Percentiles rank a stretch among this genome's conserved stretches.
These are phyloP conservation scores for Galerucella nymphaeae DNA, from an alignment of 2,888 invertebrate species.

Conservation along the genomic window DNA sequence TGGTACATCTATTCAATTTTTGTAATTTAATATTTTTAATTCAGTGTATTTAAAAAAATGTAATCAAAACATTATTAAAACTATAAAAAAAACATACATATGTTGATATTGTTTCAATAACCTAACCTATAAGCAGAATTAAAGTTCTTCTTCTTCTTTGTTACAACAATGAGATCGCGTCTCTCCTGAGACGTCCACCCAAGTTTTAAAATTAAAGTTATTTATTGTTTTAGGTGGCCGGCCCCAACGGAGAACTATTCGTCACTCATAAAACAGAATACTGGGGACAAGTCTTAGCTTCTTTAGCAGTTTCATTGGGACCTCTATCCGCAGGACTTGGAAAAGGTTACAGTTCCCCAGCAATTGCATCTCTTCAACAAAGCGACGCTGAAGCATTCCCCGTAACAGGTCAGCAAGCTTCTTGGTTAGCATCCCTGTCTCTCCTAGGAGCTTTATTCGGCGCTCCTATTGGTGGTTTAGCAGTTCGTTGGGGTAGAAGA, in stretches of 20 bases:
- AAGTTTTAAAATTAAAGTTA: not conserved
- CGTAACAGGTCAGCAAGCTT: conserved; percentile 79
- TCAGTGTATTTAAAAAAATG: too few relatives aligned
- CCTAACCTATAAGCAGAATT: too few relatives aligned
- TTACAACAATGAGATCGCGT: too few relatives aligned
- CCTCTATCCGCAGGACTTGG: conserved; percentile 83
- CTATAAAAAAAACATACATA: too few relatives aligned
- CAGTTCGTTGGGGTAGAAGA: conserved; percentile 79
- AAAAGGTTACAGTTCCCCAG: conserved; percentile 86
- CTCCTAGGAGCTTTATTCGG: conserved; percentile 84
- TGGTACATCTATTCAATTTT: too few relatives aligned
- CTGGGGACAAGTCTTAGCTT: conserved; percentile 76
- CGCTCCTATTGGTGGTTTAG: conserved; percentile 81
- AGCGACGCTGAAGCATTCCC: conserved; percentile 73
- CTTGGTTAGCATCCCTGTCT: conserved; percentile 85
- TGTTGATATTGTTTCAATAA: too few relatives aligned
- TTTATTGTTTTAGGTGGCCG: conserved; percentile 55
- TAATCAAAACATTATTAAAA: too few relatives aligned
- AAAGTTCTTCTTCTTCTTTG: too few relatives aligned
- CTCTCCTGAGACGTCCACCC: too few relatives aligned
- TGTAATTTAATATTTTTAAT: too few relatives aligned
- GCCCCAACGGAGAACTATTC: conserved; percentile 59
- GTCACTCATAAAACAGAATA: conserved; percentile 61
- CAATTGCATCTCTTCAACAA: conserved; percentile 78
- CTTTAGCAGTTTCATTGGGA: conserved; percentile 81